phyloP scores from a whole-genome alignment of 1,140 invertebrate species.

The Frieseomelitta varia region DNA sequence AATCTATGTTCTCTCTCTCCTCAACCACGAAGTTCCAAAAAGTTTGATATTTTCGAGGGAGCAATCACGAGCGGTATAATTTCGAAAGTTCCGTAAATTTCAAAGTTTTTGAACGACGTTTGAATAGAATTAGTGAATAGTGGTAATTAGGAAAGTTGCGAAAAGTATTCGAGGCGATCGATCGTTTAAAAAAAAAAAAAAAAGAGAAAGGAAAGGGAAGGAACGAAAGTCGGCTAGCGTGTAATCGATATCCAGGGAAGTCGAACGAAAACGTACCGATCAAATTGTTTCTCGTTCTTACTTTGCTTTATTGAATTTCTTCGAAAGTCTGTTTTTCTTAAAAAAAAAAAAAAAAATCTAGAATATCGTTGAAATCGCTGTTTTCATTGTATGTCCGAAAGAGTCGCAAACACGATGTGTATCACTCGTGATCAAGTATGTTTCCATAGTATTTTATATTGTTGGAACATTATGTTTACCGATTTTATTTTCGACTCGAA shows the following conservation, averaged over 20 bases:
- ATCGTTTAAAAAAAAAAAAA: not conserved
- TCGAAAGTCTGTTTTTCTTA: too few species aligned
- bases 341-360: too few species aligned
- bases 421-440: not conserved
- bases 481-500: constrained; percentile 3
- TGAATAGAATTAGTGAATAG: constrained; percentile 4
- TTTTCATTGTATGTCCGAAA: not conserved
- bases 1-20: not conserved
- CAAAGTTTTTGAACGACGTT: not conserved
- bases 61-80: not conserved
- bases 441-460: not conserved
- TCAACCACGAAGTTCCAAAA: too few species aligned
- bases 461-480: not conserved
- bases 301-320: not conserved
- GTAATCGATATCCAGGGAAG: not conserved
- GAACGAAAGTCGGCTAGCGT: not conserved
- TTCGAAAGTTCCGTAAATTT: not conserved
- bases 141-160: constrained; percentile 13
- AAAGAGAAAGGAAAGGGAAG: too few species aligned
- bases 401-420: not conserved
- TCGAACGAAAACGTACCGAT: too few species aligned
- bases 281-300: not conserved
- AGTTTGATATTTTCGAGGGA: not conserved
- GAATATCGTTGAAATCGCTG: not conserved
- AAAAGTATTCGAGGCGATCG: not conserved